Evolutionary conservation across 2,797 vertebrate genomes (phyloP).

Genomic region (Eulemur mongoz): DNA sequence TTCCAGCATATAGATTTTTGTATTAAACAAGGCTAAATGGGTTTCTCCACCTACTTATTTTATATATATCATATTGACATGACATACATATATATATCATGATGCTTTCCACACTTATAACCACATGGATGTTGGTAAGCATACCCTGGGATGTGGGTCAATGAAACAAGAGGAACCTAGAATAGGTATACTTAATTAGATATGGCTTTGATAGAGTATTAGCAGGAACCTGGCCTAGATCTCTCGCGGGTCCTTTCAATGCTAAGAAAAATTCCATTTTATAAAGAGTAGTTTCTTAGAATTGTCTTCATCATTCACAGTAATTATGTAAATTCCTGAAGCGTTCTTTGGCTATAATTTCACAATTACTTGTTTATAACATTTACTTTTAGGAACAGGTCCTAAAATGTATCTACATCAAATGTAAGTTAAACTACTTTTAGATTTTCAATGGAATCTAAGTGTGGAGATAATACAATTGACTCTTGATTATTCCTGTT

Average conservation of each 20-base stretch:
- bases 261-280: background rate
- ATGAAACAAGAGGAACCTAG: background rate
- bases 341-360: background rate
- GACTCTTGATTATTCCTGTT: background rate
- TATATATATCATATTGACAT: background rate
- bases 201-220: background rate
- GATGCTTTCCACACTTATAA: background rate
- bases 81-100: background rate
- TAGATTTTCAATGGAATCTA: background rate
- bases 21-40: background rate
- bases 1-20: background rate
- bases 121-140: background rate
- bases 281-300: background rate
- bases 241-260: background rate
- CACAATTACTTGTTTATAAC: background rate
- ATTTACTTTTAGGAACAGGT: background rate
- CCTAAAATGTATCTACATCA: background rate
- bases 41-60: background rate
- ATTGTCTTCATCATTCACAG: background rate
- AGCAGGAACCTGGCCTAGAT: background rate
- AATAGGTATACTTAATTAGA: background rate
- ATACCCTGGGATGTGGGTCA: background rate
- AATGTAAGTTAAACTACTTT: background rate
- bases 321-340: background rate
- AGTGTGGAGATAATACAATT: background rate